Evolutionary conservation across 2,113 vertebrate species (phyloP), one percentile per base, ranked within the genome.

Genomic region (Paradoxurus hermaphroditus): DNA sequence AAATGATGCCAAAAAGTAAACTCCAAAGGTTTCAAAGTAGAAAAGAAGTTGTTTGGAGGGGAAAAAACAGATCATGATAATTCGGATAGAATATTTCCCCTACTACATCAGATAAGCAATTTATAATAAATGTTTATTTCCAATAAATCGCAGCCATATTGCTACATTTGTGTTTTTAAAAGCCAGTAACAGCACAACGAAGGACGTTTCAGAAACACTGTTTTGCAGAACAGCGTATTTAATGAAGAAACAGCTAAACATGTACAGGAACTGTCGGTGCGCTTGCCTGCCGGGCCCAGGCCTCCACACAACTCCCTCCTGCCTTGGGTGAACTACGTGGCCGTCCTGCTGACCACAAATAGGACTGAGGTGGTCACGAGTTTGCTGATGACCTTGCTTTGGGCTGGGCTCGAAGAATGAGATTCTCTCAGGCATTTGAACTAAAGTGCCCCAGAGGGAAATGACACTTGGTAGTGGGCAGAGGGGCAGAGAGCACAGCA

Each of bases 1-100:
- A 98, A 96, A 96, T 95, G 83, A 95, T 88, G 79, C 84, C 75
- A 90, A 86, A 95, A 90, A 90, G 65, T 96, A 97, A 90, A 91
- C 53, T 85, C 90, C 27, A 81, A 92, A 41, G 94, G n/a, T 70
- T 95, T 90, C 77, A 82, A 90, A 85, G 90, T 94, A 67, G 86
- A 41, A 70, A 91, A 83, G 86, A 79, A 65, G 67, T 3, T 92
- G 53, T 78, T 86, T 86, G 67, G 89, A 93, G 46, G 49, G 34
- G 51, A 68, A 82, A 91, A 86, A 77, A 81, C 39, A 29, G 12
- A 94, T 88, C 67, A 39, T 34, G 36, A 19, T 92, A 90, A 96
- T 81, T 94, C 86, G 90, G n/a, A 31, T 90, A 95, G 34, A 79
- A 93, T 34, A 34, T 75, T 89, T 68, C 11, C 78, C 65, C 25